phyloP scores from a whole-genome alignment of 2,113 vertebrate species.

The Danio rerio region GRCz12tu NC_133188.1:13048501-13049000 shows the following conservation, averaged over 20 bases:
- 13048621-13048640: slow-evolving; percentile 12
- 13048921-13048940: no score
- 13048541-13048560: no score
- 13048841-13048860: no score
- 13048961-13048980: no score
- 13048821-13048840: not conserved
- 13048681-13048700: slow-evolving; percentile 56
- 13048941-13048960: no score
- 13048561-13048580: no score
- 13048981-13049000: no score
- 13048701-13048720: slow-evolving; percentile 45
- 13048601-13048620: not conserved
- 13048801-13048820: not conserved
- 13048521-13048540: no score
- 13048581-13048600: not conserved
- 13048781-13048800: not conserved
- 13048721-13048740: not conserved
- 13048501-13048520: no score
- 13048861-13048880: no score
- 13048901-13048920: no score
- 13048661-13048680: not conserved
- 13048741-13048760: slow-evolving; percentile 15
- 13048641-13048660: not conserved
- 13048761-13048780: slow-evolving; percentile 37
- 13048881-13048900: no score